Base-by-base conservation (phyloP, 2,113 vertebrate genomes). In the Hypocryptadius cinnamomeus region DNA sequence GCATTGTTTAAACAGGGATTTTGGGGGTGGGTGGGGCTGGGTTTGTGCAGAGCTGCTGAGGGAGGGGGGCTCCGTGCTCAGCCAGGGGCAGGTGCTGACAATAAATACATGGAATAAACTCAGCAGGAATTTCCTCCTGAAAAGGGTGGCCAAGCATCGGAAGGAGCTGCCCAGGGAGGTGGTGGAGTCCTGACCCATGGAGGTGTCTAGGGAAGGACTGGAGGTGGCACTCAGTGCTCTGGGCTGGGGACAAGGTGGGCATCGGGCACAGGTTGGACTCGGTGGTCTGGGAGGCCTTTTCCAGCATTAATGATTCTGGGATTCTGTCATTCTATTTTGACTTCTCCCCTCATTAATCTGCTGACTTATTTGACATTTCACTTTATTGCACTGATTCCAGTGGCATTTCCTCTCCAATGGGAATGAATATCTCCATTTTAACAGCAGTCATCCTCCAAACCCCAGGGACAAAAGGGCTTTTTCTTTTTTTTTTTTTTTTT, bases 11-110 rank as follows among this genome's bases (percentile, higher is more conserved):
- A 83, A 63, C 19, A 20, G 73, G 74, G 30, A 33, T 77, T 87
- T 64, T 2, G 25, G 21, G 40, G 13, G 1, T 44, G 44, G 56
- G 3, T 7, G 45, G 54, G 18, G 8, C n/a, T 1, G 19, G 13
- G 15, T 68, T 50, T 33, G 19, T 27, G 57, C 5, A 8, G 20
- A 37, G 20, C 56, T 22, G 27, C 45, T 0, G 0, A 3, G 19
- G 10, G n/a, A n/a, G 23, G 5, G 16, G 24, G 4, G 4, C 6
- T 48, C 22, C 0, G 0, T 10, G 18, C 66, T 53, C 0, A 0
- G 28, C 54, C 0, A 0, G 23, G 40, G 47, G 11, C 59, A 13
- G 48, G 10, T 4, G 10, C 45, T 66, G 45, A 25, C n/a, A 60
- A 24, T n/a, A 13, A 89, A 74, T 25, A 21, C 0, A 21, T 1